Evolutionary conservation across 2,113 vertebrate species (phyloP), one percentile per base, ranked within the genome.

Genomic region (Corvus hawaiiensis): DNA sequence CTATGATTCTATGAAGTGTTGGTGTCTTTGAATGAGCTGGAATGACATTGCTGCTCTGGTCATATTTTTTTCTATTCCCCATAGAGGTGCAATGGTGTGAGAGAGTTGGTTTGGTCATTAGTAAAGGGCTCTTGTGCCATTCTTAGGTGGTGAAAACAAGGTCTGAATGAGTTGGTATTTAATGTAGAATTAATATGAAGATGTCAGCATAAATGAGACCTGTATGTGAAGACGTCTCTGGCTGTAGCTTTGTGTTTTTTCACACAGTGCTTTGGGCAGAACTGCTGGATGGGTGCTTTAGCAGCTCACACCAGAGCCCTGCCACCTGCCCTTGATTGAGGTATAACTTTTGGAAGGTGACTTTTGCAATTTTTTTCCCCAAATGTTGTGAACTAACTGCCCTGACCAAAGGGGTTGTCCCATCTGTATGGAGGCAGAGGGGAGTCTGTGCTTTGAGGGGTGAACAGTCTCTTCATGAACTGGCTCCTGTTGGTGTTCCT

Each of bases 301-400:
- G 84, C 46, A 59, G 18, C 28, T 46, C 24, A 27, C 27, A 26
- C 4, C 54, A 30, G 28, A 39, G 43, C 10, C 46, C 19, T 39
- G 73, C 7, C 10, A 15, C 6, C 30, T 58, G 27, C 6, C 27
- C 1, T 0, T 30, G 3, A 7, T 0, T 44, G 5, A n/a, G 32
- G 1, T 52, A 1, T 4, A 9, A 10, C 9, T 7, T 56, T 39
- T 32, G n/a, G 58, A 61, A 44, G 26, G 44, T n/a, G 3, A 20
- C 24, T 51, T 59, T 7, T 61, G 55, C 24, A 11, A 0, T n/a
- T 39, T 93, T 93, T 59, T 10, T 4, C 23, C 44, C 37, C 26
- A 30, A 13, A 17, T 21, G 6, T 30, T 82, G n/a, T 51, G 52
- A 73, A 28, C 44, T 19, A 10, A 0, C 35, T 82, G 30, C 16